These are phyloP conservation scores for Amblyjoppa proteus DNA, from an alignment of 2,888 invertebrate genomes.

Conservation along the genomic window DNA sequence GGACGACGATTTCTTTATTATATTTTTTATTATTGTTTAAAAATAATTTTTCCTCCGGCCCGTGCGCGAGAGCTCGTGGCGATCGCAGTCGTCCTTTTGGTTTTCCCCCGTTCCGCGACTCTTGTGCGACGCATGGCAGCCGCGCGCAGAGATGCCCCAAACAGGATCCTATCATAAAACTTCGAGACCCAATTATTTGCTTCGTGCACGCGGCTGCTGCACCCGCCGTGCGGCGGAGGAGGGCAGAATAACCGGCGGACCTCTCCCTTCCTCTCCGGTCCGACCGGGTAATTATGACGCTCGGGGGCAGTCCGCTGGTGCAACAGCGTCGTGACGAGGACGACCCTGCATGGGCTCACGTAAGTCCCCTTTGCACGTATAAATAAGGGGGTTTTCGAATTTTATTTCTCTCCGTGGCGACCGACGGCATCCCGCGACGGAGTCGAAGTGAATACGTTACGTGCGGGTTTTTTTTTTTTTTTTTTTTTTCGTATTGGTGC, in stretches of 20 bases:
- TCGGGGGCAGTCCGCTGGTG: constrained; percentile 61
- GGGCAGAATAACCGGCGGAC: constrained; percentile 10
- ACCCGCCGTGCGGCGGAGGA: constrained; percentile 41
- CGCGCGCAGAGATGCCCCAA: constrained; percentile 31
- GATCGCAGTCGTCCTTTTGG: constrained; percentile 21
- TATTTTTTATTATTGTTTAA: not conserved
- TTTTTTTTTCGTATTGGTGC: constrained; percentile 27
- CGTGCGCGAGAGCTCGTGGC: not conserved
- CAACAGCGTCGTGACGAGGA: constrained; percentile 46
- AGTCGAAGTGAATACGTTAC: constrained; percentile 25
- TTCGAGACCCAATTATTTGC: constrained; percentile 70
- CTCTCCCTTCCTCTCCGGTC: constrained; percentile 47
- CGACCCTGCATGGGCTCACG: constrained; percentile 57
- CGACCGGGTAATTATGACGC: constrained; percentile 69
- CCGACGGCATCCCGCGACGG: constrained; percentile 39
- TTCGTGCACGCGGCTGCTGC: constrained; percentile 51
- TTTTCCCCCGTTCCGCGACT: constrained; percentile 15
- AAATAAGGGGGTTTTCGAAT: constrained; percentile 67
- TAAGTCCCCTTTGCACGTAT: constrained; percentile 56
- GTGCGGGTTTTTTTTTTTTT: not conserved
- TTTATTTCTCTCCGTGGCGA: constrained; percentile 48
- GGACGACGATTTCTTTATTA: constrained; percentile 19
- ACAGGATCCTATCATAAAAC: constrained; percentile 68
- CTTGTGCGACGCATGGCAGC: not conserved
- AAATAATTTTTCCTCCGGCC: not conserved